Evolutionary conservation across 2,113 vertebrate species (phyloP).

Genomic region (Illadopsis cleaveri): DNA sequence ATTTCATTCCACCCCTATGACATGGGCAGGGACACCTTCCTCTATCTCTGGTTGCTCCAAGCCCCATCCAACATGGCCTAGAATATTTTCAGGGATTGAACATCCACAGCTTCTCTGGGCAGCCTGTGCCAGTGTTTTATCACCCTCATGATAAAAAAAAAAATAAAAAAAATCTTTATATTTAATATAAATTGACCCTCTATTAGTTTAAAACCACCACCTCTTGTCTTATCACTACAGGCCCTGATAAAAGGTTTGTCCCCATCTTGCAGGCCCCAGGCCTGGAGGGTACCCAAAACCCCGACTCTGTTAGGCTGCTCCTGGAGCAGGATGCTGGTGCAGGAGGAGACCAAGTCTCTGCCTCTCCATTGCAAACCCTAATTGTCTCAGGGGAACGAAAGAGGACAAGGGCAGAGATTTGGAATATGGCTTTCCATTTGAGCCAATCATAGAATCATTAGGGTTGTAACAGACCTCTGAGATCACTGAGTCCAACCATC

Average conservation of each 20-base stretch:
- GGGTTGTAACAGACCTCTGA: not conserved
- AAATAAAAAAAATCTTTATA: not conserved
- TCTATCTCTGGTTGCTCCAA: not conserved
- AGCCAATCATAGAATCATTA: not conserved
- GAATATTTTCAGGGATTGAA: not conserved
- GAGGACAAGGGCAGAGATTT: not conserved
- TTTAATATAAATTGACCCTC: not conserved
- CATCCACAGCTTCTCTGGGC: not conserved
- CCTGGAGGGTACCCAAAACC: not conserved
- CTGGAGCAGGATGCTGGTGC: not conserved
- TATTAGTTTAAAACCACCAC: not conserved
- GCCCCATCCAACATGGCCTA: fast-evolving
- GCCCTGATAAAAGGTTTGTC: not conserved
- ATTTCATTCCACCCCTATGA: not conserved
- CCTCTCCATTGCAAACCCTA: not conserved
- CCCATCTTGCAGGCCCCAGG: not conserved
- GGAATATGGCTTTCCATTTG: not conserved
- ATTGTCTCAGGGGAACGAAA: not conserved
- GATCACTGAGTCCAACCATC: not conserved
- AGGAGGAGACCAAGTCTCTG: not conserved
- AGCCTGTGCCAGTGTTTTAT: too few relatives aligned
- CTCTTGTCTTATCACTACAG: not conserved
- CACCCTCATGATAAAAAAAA: not conserved
- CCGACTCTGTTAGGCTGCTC: not conserved
- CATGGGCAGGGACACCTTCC: not conserved